Evolutionary conservation across 2,797 vertebrate species (phyloP).

Genomic region (Crenuchus spilurus): DNA sequence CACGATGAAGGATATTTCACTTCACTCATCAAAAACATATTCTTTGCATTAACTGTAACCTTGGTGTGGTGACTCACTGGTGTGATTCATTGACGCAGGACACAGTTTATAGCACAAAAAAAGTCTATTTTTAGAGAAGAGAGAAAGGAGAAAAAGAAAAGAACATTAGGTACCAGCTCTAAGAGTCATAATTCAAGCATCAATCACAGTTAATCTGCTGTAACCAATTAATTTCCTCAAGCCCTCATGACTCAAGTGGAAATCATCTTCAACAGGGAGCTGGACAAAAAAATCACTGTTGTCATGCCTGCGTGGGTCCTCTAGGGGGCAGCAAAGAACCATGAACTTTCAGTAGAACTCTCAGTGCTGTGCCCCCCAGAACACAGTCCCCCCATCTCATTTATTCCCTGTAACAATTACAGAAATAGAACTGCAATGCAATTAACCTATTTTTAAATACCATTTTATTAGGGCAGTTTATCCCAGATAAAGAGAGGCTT

Average conservation of each 20-base stretch:
- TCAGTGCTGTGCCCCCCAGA: conserved; percentile 1
- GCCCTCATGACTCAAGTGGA: conserved; percentile 47
- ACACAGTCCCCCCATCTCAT: conserved; percentile 48
- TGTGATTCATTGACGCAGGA: not conserved
- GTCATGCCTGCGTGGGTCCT: conserved; percentile 15
- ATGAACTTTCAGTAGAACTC: conserved; percentile 13
- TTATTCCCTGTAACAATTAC: conserved; percentile 64
- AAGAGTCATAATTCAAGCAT: conserved; percentile 50
- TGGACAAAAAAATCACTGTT: not conserved
- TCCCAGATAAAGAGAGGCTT: conserved; percentile 63
- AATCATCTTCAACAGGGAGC: conserved; percentile 37
- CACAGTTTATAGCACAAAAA: not conserved
- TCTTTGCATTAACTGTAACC: not conserved
- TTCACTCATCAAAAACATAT: not conserved
- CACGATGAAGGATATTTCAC: not conserved
- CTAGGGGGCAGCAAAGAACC: conserved; percentile 64
- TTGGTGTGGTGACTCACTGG: not conserved
- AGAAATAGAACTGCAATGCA: conserved; percentile 62
- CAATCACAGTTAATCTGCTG: conserved; percentile 49
- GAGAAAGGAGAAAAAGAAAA: conserved; percentile 11
- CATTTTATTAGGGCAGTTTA: conserved; percentile 68
- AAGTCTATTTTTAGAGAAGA: conserved; percentile 22
- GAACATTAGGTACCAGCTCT: conserved; percentile 27
- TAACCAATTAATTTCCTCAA: conserved; percentile 52
- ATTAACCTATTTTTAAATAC: conserved; percentile 69